phyloP scores from a whole-genome alignment of 1,140 invertebrate species.

The Centruroides sculpturatus region DNA sequence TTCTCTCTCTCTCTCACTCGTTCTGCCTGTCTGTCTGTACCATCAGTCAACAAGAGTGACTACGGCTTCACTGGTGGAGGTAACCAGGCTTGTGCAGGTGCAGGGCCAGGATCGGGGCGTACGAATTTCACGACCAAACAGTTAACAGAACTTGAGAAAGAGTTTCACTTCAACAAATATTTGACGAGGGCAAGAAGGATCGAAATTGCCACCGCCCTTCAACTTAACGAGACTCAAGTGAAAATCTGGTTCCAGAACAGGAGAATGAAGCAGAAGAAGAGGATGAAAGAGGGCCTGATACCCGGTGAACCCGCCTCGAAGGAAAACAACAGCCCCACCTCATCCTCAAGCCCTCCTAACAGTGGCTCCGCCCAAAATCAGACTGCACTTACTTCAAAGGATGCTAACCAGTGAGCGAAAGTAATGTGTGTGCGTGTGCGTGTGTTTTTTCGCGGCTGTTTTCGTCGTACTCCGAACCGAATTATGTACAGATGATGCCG shows the following conservation, averaged over 20 bases:
- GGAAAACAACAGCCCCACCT: slow-evolving; percentile 12
- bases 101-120: slow-evolving; percentile 42
- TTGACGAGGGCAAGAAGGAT: slow-evolving; percentile 87
- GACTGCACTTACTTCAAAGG: slow-evolving; percentile 3
- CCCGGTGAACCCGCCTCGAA: slow-evolving; percentile 35
- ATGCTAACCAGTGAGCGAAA: slow-evolving; percentile 6
- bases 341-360: neutral
- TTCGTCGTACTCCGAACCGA: too few relatives aligned
- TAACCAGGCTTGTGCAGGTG: slow-evolving; percentile 34
- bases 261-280: slow-evolving; percentile 28
- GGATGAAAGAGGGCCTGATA: slow-evolving; percentile 57
- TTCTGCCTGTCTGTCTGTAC: too few relatives aligned
- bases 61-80: slow-evolving; percentile 29
- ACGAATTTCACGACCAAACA: slow-evolving; percentile 99
- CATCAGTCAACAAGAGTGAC: slow-evolving; percentile 4
- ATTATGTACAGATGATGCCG: too few relatives aligned
- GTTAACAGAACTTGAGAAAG: slow-evolving; percentile 94
- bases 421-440: too few relatives aligned
- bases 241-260: slow-evolving; percentile 34
- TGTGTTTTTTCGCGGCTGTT: too few relatives aligned
- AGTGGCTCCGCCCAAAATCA: neutral
- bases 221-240: slow-evolving; percentile 90
- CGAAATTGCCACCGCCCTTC: slow-evolving; percentile 89
- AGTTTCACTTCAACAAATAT: slow-evolving; percentile 99
- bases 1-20: too few relatives aligned